Evolutionary conservation across 2,113 vertebrate genomes (phyloP), one percentile per base, ranked within the genome.

Genomic region (Casuarius casuarius): DNA sequence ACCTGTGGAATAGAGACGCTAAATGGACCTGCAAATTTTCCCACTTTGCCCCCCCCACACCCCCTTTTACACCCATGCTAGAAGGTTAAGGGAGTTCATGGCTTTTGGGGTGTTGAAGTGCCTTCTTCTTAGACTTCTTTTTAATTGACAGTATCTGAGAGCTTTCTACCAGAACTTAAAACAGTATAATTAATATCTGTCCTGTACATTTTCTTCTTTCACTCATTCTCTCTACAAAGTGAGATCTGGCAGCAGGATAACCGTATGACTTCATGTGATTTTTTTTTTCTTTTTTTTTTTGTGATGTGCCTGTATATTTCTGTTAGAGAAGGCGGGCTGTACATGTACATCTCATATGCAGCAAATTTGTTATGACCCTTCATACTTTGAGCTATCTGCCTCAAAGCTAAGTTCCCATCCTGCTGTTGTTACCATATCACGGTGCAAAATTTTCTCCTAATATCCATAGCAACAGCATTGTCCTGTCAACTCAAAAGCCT

Each of bases 391-490:
- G 49, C 33, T 95, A 56, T 91, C 44, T 91, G 93, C 91, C 94
- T 96, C 78, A 88, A 90, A 93, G 67, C 71, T 63, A 46, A 70
- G 22, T 83, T 93, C 63, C 40, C 44, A 66, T 77, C 87, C 82
- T 83, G 35, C 42, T 90, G 59, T 70, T 88, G 63, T 74, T 87
- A 75, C 10, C 15, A 19, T 21, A 44, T 33, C 21, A 38, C 38
- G 25, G 31, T 54, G 29, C 51, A 94, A 35, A 18, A 73, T 95
- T 87, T 95, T 77, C 82, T 88, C 63, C 29, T 73, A 65, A 91
- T 76, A 92, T 77, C 87, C 90, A 96, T 94, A 96, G 93, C 63
- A 96, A 95, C 68, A 71, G 12, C 17, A 73, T 26, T 85, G 49
- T 80, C 71, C 35, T 88, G 74, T 66, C 33, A 4, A 77, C 88